Conservation (phyloP, 1,140 invertebrate species). For the Eupeodes corollae region DNA sequence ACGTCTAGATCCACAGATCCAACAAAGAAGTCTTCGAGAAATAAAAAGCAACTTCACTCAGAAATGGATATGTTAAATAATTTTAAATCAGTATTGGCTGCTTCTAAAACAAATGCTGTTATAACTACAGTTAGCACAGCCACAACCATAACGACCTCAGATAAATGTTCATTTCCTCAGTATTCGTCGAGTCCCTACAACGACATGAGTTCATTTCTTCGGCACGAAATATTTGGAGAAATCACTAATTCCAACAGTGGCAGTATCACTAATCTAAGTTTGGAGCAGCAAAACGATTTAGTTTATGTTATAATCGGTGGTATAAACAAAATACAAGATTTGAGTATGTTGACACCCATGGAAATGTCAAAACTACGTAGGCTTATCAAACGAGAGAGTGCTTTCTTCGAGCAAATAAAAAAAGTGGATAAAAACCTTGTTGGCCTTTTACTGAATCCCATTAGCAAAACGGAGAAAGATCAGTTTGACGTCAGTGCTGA, state of each 20-base stretch:
- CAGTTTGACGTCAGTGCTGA: conserved; percentile 1
- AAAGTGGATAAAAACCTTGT: conserved; percentile 30
- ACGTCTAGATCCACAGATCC: conserved; percentile 12
- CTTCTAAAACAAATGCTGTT: neutral
- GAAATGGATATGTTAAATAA: conserved; percentile 36
- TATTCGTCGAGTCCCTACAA: too few relatives aligned
- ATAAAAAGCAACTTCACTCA: conserved; percentile 32
- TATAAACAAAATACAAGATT: conserved; percentile 31
- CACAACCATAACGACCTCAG: neutral
- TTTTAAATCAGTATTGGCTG: conserved; percentile 22
- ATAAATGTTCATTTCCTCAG: neutral
- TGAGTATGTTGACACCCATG: conserved; percentile 15
- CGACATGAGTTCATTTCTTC: too few relatives aligned
- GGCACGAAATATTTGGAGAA: conserved; percentile 1
- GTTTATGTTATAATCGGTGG: conserved; percentile 24
- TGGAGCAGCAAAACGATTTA: conserved; percentile 7
- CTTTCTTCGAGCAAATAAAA: conserved; percentile 29
- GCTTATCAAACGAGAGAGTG: conserved; percentile 18
- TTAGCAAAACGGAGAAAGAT: conserved; percentile 18
- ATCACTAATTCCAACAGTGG: conserved; percentile 1
- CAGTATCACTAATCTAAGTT: conserved; percentile 12
- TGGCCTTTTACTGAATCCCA: conserved; percentile 26
- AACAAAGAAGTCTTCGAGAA: conserved; percentile 21
- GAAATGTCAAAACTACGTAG: conserved; percentile 20
- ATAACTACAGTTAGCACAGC: neutral